Evolutionary conservation across 2,888 invertebrate genomes (phyloP), one percentile per base, ranked within the genome.

Genomic region (Cryptocephalus moraei): DNA sequence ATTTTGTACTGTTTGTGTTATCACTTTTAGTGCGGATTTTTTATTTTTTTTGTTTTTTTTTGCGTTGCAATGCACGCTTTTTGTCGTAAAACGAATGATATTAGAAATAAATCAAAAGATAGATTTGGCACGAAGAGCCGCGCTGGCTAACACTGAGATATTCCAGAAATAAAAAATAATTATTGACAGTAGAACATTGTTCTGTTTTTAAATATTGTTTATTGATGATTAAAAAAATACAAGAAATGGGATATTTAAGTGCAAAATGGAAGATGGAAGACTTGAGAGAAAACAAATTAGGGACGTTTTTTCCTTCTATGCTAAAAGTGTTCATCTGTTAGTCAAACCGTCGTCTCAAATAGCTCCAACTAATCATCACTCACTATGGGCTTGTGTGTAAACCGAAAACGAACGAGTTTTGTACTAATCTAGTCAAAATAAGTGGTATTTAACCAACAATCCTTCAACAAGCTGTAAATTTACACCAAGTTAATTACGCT

Each of bases 191-290:
- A 69, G 69, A 64, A 66, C 67, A 66, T 69, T 69, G 69, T 70
- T 70, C 67, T 69, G 70, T 69, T 70, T 70, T 68, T 66, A 66
- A 69, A 68, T 68, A 69, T 70, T 69, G 68, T 70, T 69, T 69
- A 69, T 69, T 62, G 55, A 58, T 50, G 52, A 51, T 50, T 50
- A 51, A 51, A 52, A 50, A 58, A 60, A 59, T 61, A 63, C 62
- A 57, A 57, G 56, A 56, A 60, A 59, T 61, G 62, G 50, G 58
- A 61, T 60, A 57, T 56, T 51, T 47, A 60, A 55, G 58, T 58
- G 58, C 56, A 60, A 60, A 55, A 50, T 47, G 49, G 39, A 45
- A 51, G 40, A 49, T 49, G 54, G 59, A 58, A 55, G 53, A 58
- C 56, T 58, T 55, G 44, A 47, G 32, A 36, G 36, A 33, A 34